These are phyloP conservation scores for Sanderia malayensis DNA, from an alignment of 30 jellyfish, hydroid and myxozoan genomes.

Conservation along the genomic window DNA sequence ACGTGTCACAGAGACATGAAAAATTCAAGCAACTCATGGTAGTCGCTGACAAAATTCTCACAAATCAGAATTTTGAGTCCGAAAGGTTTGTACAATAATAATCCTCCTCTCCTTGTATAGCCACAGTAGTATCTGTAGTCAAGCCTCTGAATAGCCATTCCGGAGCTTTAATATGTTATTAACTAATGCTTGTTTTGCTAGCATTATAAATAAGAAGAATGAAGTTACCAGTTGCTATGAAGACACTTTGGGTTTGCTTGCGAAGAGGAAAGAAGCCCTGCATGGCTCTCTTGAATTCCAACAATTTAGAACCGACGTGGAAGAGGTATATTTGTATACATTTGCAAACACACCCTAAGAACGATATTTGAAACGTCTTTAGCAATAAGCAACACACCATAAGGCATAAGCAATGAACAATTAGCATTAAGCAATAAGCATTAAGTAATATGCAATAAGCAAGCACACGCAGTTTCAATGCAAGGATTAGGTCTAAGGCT, in stretches of 20 bases:
- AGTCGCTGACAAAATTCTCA: constrained; percentile 25
- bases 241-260: constrained; percentile 5
- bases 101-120: background rate
- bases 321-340: constrained; percentile 37
- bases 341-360: too few relatives aligned
- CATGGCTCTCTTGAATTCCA: constrained; percentile 43
- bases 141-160: background rate
- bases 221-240: constrained; percentile 13
- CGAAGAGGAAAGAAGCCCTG: constrained; percentile 9
- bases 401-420: too few relatives aligned
- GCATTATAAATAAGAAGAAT: constrained; percentile 17
- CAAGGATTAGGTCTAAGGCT: background rate
- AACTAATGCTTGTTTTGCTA: background rate
- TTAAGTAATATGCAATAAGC: too few relatives aligned
- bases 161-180: background rate
- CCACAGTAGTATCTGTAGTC: background rate
- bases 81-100: constrained; percentile 8
- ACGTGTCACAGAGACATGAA: constrained; percentile 40
- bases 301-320: constrained; percentile 41
- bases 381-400: too few relatives aligned
- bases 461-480: too few relatives aligned
- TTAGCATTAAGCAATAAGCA: too few relatives aligned
- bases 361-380: too few relatives aligned
- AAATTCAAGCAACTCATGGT: constrained; percentile 19
- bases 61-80: constrained; percentile 4